Evolutionary conservation across 2,797 vertebrate species (phyloP), one percentile per base, ranked within the genome.

Genomic region (Phalloptychus januarius): DNA sequence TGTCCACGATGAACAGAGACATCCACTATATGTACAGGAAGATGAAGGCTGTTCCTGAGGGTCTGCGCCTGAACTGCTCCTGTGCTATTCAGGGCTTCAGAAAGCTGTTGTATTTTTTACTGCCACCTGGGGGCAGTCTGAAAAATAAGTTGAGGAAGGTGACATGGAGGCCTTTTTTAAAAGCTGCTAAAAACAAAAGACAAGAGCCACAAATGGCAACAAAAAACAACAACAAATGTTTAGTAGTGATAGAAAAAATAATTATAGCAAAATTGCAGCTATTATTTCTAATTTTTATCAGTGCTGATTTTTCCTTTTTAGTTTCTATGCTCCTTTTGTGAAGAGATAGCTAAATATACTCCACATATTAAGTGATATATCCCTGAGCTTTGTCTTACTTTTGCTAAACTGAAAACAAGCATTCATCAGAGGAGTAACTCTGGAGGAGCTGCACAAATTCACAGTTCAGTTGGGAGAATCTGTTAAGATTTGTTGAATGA

Each of bases 41-140:
- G 23, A 56, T 52, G 33, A 52, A 50, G 48, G 28, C 33, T 23
- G 46, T 36, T 7, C 13, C 20, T 25, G 12, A 48, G 42, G 12
- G 42, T 46, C 56, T 45, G 6, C 15, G 12, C 28, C n/a, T 75
- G 54, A 42, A 31, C 54, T 61, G 28, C 5, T n/a, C 31, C 23
- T 38, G 50, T 38, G 48, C 11, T 1, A 8, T 61, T 61, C 40
- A 45, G 15, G 12, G 56, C 12, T 65, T 25, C 31, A 31, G 13
- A 67, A 38, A 65, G 11, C 74, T 67, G 58, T 67, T 67, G 44
- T 61, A 67, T 40, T 25, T 50, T n/a, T 76, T n/a, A 38, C 61
- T 67, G 44, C 74, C 74, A 76, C 45, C 63, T 67, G 58, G 61
- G 61, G 61, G 74, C 74, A 76, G 31, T 45, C 31, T 76, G 25